phyloP scores from a whole-genome alignment of 2,888 invertebrate species.

The Pseudanteris insignis region DNA sequence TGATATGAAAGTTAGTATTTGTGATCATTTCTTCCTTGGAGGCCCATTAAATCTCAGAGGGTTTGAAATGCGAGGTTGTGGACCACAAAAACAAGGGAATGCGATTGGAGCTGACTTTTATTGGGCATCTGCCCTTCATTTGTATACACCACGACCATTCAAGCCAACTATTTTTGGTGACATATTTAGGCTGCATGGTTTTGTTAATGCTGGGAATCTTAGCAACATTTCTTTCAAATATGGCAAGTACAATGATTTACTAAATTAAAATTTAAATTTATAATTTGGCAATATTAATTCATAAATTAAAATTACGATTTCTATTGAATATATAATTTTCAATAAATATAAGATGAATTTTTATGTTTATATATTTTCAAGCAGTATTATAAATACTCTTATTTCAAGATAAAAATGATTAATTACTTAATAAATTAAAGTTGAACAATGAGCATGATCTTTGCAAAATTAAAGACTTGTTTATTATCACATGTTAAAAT shows the following conservation, averaged over 20 bases:
- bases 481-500: no score
- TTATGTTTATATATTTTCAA: no score
- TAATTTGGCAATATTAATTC: no score
- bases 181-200: conserved; percentile 87
- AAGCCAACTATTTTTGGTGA: conserved; percentile 83
- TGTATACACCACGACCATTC: conserved; percentile 92
- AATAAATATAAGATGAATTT: no score
- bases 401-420: no score
- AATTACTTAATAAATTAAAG: no score
- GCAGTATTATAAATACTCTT: no score
- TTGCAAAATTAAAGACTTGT: no score
- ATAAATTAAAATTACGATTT: no score
- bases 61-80: conserved; percentile 86
- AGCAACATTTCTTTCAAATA: conserved; percentile 69
- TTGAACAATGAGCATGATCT: no score
- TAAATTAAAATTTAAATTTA: not conserved
- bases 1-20: conserved; percentile 72
- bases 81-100: conserved; percentile 82
- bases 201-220: conserved; percentile 88
- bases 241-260: conserved; percentile 59
- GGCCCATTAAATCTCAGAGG: conserved; percentile 90
- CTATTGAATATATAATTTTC: no score
- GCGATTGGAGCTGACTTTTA: conserved; percentile 81
- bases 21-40: conserved; percentile 86
- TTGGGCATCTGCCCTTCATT: conserved; percentile 87